These are phyloP conservation scores for Molanna angustata DNA, from an alignment of 2,888 invertebrate species.

Conservation along the genomic window DNA sequence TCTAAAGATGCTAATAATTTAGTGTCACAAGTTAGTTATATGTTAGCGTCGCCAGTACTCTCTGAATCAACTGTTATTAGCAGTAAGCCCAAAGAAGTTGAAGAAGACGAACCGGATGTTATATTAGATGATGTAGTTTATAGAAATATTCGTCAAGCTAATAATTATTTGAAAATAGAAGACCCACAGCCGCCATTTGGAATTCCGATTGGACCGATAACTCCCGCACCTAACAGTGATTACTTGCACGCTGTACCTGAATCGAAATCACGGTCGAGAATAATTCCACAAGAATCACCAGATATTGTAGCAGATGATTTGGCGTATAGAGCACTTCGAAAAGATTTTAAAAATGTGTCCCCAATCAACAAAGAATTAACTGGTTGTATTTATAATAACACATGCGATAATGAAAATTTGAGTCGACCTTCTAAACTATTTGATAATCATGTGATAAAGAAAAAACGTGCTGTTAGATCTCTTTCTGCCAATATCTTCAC, in stretches of 20 bases:
- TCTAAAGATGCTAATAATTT: conserved; percentile 46
- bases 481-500: conserved; percentile 82
- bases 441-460: conserved; percentile 52
- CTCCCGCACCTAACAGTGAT: conserved; percentile 76
- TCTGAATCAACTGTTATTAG: conserved; percentile 36
- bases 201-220: conserved; percentile 82
- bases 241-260: conserved; percentile 77
- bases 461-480: conserved; percentile 77
- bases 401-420: conserved; percentile 45
- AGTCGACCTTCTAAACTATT: conserved; percentile 34
- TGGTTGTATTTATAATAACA: conserved; percentile 51
- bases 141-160: conserved; percentile 75
- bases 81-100: background rate
- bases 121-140: conserved; percentile 82
- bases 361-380: conserved; percentile 51
- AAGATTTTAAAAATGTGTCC: conserved; percentile 65
- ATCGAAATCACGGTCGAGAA: conserved; percentile 57
- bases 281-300: conserved; percentile 68
- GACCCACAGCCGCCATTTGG: conserved; percentile 90
- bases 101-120: conserved; percentile 72
- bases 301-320: conserved; percentile 85
- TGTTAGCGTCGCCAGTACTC: conserved; percentile 67
- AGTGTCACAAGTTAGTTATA: conserved; percentile 61
- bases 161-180: conserved; percentile 65
- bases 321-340: conserved; percentile 80